These are phyloP conservation scores for Fukomys damarensis DNA, from an alignment of 2,113 vertebrate genomes.

Conservation along the genomic window DNA sequence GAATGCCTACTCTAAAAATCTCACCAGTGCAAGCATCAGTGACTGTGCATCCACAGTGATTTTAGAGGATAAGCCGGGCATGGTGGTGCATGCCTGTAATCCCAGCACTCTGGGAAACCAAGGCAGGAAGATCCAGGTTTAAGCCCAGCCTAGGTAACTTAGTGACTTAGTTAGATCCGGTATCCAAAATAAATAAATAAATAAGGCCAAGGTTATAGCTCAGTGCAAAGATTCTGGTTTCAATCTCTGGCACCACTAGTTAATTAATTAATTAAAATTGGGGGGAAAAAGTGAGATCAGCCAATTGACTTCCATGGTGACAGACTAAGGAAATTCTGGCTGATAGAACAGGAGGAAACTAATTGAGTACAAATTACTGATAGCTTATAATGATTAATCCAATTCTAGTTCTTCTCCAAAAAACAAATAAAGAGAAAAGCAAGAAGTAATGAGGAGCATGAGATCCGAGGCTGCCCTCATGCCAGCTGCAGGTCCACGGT, in stretches of 20 bases:
- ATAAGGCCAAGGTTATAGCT: too few species aligned
- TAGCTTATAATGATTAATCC: neutral
- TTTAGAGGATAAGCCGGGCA: neutral
- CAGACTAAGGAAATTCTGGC: neutral
- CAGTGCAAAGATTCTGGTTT: too few species aligned
- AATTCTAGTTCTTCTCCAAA: neutral
- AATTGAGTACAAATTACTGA: neutral
- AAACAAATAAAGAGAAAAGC: neutral
- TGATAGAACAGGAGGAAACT: neutral
- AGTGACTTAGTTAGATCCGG: too few species aligned
- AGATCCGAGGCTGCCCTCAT: neutral
- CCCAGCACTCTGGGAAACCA: too few species aligned
- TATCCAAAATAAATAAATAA: too few species aligned
- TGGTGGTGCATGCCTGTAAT: too few species aligned
- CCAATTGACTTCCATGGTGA: neutral
- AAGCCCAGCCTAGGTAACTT: too few species aligned
- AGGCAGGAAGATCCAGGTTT: too few species aligned
- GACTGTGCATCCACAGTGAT: too few species aligned
- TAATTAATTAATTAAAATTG: too few species aligned
- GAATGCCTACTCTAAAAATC: neutral
- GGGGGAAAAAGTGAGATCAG: neutral
- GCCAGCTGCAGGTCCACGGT: rapidly evolving
- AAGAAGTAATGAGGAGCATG: rapidly evolving
- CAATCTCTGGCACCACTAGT: too few species aligned
- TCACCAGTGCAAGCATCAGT: neutral